phyloP scores from a whole-genome alignment of 1,140 invertebrate genomes.

The Hesperophylax magnus region DNA sequence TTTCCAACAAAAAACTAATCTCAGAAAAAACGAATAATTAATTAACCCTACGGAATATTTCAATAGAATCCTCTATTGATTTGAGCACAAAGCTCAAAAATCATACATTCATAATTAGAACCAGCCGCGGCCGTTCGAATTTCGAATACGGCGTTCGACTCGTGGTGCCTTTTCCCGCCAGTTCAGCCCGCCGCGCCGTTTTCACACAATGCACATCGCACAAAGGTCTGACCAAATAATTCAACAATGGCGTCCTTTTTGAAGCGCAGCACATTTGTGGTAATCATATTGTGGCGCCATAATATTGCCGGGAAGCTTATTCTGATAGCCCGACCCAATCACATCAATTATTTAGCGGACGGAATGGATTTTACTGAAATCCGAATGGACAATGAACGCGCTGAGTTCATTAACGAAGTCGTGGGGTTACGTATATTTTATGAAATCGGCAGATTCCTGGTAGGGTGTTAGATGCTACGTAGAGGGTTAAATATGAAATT shows the following conservation, averaged over 20 bases:
- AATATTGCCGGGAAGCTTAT: neutral
- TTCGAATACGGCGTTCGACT: neutral
- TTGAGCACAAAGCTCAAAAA: slow-evolving; percentile 2
- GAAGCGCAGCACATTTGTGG: slow-evolving; percentile 42
- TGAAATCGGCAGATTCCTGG: too few species aligned
- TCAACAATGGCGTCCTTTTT: slow-evolving; percentile 45
- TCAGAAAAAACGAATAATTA: neutral
- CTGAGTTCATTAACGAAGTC: too few species aligned
- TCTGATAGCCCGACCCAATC: neutral
- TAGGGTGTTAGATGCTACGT: too few species aligned
- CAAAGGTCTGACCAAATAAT: slow-evolving; percentile 44
- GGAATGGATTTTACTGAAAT: too few species aligned
- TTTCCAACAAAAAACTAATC: too few species aligned
- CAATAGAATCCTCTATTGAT: neutral
- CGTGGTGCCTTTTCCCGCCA: slow-evolving; percentile 2
- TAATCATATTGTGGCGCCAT: slow-evolving; percentile 38
- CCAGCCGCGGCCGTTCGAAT: neutral
- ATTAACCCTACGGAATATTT: neutral
- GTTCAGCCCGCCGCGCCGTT: neutral
- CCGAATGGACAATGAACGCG: too few species aligned
- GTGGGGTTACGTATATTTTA: too few species aligned
- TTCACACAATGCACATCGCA: slow-evolving; percentile 32
- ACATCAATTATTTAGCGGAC: too few species aligned
- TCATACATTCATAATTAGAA: slow-evolving; percentile 1
- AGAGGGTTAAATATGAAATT: too few species aligned